Evolutionary conservation across 2,113 vertebrate genomes (phyloP), one percentile per base, ranked within the genome.

Genomic region (Tragelaphus buxtoni): DNA sequence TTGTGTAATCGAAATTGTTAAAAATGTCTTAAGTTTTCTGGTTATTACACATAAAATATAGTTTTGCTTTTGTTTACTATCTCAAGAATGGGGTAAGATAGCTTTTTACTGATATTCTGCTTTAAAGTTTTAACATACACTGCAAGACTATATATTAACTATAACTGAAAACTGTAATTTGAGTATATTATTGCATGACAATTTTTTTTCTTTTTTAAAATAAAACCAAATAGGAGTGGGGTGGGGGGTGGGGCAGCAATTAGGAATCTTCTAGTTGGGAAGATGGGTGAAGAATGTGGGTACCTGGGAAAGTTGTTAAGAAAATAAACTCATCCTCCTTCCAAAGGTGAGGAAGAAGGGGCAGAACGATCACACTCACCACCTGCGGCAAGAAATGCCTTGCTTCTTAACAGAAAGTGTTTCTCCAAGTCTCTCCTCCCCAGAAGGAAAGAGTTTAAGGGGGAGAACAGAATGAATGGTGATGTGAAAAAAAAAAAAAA

Each of bases 21-120:
- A 65, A 93, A 74, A 82, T 56, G n/a, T 49, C 74, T 77, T 77
- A 72, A 49, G 18, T 65, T 95, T 86, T 87, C 24, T 20, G 22
- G 39, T 26, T 82, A 61, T 24, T n/a, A 51, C 2, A 56, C 28
- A 35, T 9, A 79, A 81, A 55, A 55, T 39, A 84, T 4, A 95
- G 42, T 47, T 91, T 51, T 83, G n/a, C 76, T 51, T 84, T 95
- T 49, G 82, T 45, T 86, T 32, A 89, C 42, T 58, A 9, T 53
- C 22, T 84, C 6, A 90, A 93, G 61, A 86, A 55, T 26, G 4
- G 53, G 51, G 60, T 4, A 14, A 63, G 9, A 47, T 5, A 82
- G 18, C 17, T 9, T 69, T 82, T 86, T 92, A 35, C 61, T 26
- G 17, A 82, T 11, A 56, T 49, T 90, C 87, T 28, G 26, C 28